Conservation (phyloP, 2,113 vertebrate genomes). For the Polypterus senegalus region DNA sequence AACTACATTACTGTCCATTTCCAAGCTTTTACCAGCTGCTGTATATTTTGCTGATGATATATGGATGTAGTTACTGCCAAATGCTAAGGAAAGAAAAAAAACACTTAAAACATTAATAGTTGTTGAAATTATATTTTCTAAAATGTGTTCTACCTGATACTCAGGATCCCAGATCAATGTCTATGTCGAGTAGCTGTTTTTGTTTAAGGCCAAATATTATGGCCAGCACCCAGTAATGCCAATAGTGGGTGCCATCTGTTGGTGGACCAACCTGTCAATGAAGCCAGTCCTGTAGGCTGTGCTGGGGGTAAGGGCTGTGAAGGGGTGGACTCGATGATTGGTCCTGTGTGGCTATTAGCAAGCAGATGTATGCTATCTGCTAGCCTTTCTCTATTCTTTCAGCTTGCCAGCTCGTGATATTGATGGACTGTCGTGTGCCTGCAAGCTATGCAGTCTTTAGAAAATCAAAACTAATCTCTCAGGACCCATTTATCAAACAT, state of each 20-base stretch:
- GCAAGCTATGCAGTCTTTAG: conserved; percentile 31
- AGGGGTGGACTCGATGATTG: conserved; percentile 6
- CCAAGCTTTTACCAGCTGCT: not conserved
- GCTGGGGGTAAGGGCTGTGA: conserved; percentile 28
- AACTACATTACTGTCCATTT: not conserved
- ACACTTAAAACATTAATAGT: not conserved
- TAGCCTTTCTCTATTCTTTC: conserved; percentile 33
- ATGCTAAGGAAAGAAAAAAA: too few species aligned
- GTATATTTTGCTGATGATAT: too few species aligned
- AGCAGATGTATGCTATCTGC: conserved; percentile 42
- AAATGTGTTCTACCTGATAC: conserved; percentile 25
- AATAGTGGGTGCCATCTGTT: conserved; percentile 51
- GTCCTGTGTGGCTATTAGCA: conserved; percentile 29
- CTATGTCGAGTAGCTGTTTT: conserved; percentile 42
- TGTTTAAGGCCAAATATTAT: conserved; percentile 51
- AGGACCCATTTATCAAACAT: conserved; percentile 38
- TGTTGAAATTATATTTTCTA: conserved; percentile 20
- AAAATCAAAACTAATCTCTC: conserved; percentile 43
- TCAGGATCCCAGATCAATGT: conserved; percentile 34
- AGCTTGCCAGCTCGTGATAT: conserved; percentile 33
- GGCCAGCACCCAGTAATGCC: conserved; percentile 52
- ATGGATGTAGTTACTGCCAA: too few species aligned
- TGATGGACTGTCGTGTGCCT: conserved; percentile 44
- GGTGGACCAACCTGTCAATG: conserved; percentile 33
- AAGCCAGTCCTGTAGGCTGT: conserved; percentile 39